Evolutionary conservation across 2,888 invertebrate genomes (phyloP).

Genomic region (Spisula solida): DNA sequence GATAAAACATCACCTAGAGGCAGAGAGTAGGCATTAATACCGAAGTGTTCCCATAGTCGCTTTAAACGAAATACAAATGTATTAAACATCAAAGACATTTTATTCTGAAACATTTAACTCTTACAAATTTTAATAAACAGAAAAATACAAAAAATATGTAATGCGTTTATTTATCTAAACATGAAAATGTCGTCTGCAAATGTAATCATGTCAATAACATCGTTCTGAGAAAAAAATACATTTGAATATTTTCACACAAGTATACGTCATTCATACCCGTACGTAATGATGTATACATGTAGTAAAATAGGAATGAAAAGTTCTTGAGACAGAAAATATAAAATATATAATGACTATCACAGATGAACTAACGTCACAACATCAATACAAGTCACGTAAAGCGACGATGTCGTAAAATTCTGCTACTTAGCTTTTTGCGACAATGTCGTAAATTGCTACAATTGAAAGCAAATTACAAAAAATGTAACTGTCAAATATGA

Average conservation of each 20-base stretch:
- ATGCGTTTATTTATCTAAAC: slow-evolving; percentile 18
- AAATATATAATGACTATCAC: slow-evolving; percentile 16
- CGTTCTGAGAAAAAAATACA: slow-evolving; percentile 17
- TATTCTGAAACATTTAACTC: not conserved
- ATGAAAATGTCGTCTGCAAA: slow-evolving; percentile 8
- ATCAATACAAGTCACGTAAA: not conserved
- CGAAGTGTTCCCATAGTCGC: no score
- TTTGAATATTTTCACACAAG: slow-evolving; percentile 16
- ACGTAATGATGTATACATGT: not conserved
- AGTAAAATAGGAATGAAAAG: slow-evolving; percentile 15
- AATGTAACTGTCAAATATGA: no score
- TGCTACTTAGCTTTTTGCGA: no score
- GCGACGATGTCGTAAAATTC: no score
- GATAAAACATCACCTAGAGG: no score
- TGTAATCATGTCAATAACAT: not conserved
- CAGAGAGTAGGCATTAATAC: no score
- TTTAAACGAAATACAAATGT: no score
- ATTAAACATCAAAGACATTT: no score
- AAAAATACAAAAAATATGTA: not conserved
- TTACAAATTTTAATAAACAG: not conserved
- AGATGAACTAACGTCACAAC: not conserved
- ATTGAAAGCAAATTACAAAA: no score
- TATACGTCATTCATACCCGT: not conserved
- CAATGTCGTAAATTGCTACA: no score
- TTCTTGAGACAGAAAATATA: slow-evolving; percentile 23